A percentile compares a stretch with the other conserved stretches of the same genome.
Conservation (phyloP, 1,140 invertebrate genomes). For the Brachionus sp. region DNA sequence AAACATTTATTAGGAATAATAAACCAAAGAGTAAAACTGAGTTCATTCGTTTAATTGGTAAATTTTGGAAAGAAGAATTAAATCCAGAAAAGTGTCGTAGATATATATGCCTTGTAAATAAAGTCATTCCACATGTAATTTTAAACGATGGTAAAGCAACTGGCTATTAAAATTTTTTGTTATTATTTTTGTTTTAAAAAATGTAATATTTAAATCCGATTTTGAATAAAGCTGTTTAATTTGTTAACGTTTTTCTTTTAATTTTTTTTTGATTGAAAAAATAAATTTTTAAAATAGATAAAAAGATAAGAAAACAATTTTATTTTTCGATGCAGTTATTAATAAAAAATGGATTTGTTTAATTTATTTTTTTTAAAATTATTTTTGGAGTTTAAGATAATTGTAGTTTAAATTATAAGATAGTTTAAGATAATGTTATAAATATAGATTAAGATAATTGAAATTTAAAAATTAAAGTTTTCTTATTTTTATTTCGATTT, state of each 20-base stretch:
- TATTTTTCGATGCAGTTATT: conserved; percentile 1
- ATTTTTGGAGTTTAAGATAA: not conserved
- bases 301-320: not conserved
- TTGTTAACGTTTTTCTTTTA: not conserved
- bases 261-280: not conserved
- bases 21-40: conserved; percentile 12
- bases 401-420: too few species aligned
- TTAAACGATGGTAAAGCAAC: conserved; percentile 6
- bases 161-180: not conserved
- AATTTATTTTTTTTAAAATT: not conserved
- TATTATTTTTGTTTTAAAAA: not conserved
- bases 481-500: conserved; percentile 1
- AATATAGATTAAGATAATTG: not conserved
- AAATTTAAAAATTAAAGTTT: not conserved
- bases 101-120: not conserved
- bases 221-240: conserved; percentile 1
- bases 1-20: not conserved
- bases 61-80: not conserved
- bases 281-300: not conserved
- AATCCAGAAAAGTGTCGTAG: conserved; percentile 18
- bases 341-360: not conserved
- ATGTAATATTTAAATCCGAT: conserved; percentile 1
- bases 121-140: conserved; percentile 24
- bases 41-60: not conserved
- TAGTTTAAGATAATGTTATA: too few species aligned